Evolutionary conservation across 2,797 vertebrate species (phyloP).

Genomic region (Aplochiton taeniatus): DNA sequence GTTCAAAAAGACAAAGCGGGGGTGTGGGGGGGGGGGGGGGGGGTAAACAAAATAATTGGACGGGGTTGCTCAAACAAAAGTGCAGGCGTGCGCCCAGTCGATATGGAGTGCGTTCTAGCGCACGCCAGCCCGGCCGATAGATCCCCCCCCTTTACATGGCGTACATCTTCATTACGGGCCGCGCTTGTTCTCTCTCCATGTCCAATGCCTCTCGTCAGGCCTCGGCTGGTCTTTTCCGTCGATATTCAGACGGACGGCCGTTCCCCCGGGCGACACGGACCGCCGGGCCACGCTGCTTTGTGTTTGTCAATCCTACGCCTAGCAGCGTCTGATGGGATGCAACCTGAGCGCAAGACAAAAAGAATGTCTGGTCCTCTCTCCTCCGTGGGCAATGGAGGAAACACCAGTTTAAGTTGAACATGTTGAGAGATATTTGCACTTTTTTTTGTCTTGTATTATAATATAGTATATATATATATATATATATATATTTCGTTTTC

Average conservation of each 20-base stretch:
- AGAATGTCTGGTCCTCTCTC: slow-evolving; percentile 8
- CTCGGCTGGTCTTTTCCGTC: slow-evolving; percentile 20
- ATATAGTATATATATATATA: no score
- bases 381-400: background rate
- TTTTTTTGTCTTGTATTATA: no score
- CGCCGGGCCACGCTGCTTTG: slow-evolving; percentile 11
- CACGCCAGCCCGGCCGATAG: slow-evolving; percentile 17
- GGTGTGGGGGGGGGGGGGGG: slow-evolving; percentile 24
- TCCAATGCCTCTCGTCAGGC: slow-evolving; percentile 4
- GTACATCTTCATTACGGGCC: slow-evolving; percentile 46
- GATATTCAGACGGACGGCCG: slow-evolving; percentile 41
- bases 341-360: background rate
- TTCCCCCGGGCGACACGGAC: slow-evolving; percentile 21
- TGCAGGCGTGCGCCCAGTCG: slow-evolving; percentile 39
- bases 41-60: slow-evolving; percentile 50
- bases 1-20: slow-evolving; percentile 32
- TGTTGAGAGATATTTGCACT: no score
- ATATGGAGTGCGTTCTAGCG: slow-evolving; percentile 38
- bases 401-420: no score
- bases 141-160: slow-evolving; percentile 39
- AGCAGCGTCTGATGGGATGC: slow-evolving; percentile 21
- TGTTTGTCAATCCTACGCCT: slow-evolving; percentile 17
- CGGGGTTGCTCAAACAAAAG: slow-evolving; percentile 57
- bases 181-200: slow-evolving; percentile 21
- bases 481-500: no score